Evolutionary conservation across 1,140 invertebrate species (phyloP), one percentile per base, ranked within the genome.

Genomic region (Solenopsis fugax): DNA sequence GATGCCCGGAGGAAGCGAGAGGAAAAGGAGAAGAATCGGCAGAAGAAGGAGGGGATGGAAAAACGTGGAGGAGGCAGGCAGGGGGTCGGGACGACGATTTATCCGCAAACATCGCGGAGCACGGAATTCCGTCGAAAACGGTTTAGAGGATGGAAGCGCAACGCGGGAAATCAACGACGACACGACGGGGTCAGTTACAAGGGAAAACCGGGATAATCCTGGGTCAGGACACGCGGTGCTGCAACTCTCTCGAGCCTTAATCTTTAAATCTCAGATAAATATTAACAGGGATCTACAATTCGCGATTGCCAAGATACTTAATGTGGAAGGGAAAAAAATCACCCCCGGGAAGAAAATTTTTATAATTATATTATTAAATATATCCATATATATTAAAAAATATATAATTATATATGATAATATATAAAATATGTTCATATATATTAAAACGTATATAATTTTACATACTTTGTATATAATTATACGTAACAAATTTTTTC

Each of bases 31-130:
- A 62, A 82, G 88, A 85, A 64, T 87, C 65, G 45, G 34, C 34
- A 24, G 56, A 62, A 67, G 89, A 93, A 85, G 82, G 77, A 88
- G 89, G 71, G 77, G 78, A 71, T 41, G 64, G 65, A 86, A 87
- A 88, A 78, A 82, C 65, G 85, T 71, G 60, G 85, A 21, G 58
- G 62, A 29, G 65, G 62, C n/a, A n/a, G 75, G n/a, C 24, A 34
- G 50, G 21, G 52, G 67, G 62, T 48, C 60, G 58, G 62, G 75
- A 85, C 86, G 92, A 94, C 91, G 93, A 94, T 94, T 95, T 94
- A 94, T 94, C 91, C 93, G 88, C 92, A 93, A 93, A 93, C 91
- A 93, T 93, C 69, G 24, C 85, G 89, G 88, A 82, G 87, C 85
- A 58, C 72, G 80, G 76, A 86, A 85, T 85, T 87, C 67, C 89